phyloP scores from a whole-genome alignment of 2,888 invertebrate genomes.

The Cheilosia impressa region DNA sequence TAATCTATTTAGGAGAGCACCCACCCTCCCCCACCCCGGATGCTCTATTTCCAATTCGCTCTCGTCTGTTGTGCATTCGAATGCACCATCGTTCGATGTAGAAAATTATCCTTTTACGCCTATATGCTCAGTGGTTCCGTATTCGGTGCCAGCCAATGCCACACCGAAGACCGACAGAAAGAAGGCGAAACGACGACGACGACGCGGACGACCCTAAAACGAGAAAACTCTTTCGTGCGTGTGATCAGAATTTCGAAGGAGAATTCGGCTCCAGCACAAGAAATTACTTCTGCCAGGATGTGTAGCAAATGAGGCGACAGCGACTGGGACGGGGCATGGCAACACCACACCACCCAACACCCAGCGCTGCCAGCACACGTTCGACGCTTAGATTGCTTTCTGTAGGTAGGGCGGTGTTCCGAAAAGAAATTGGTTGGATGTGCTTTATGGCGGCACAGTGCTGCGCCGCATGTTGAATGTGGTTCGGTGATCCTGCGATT shows the following conservation, averaged over 20 bases:
- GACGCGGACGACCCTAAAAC: conserved; percentile 45
- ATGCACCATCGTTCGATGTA: conserved; percentile 74
- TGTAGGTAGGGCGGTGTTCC: conserved; percentile 11
- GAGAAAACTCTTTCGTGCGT: conserved; percentile 78
- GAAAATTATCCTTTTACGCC: conserved; percentile 76
- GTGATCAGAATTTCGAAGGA: conserved; percentile 77
- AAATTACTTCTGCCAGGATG: conserved; percentile 74
- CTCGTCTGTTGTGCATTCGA: conserved; percentile 70
- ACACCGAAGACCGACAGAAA: conserved; percentile 35
- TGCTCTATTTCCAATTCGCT: background rate
- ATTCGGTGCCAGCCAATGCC: conserved; percentile 47
- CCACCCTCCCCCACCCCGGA: background rate
- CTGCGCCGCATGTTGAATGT: conserved; percentile 75
- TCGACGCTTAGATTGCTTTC: conserved; percentile 72
- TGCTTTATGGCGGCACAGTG: conserved; percentile 73
- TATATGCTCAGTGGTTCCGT: conserved; percentile 67
- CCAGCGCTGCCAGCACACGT: conserved; percentile 60
- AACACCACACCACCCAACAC: conserved; percentile 6
- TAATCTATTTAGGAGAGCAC: conserved; percentile 72
- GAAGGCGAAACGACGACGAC: conserved; percentile 17
- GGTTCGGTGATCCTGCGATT: conserved; percentile 69
- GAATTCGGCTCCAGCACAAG: conserved; percentile 67
- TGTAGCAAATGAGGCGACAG: conserved; percentile 72
- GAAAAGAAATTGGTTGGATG: conserved; percentile 71
- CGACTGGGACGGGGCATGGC: conserved; percentile 2